Evolutionary conservation across 2,888 invertebrate species (phyloP).

Genomic region (Dioctria linearis): DNA sequence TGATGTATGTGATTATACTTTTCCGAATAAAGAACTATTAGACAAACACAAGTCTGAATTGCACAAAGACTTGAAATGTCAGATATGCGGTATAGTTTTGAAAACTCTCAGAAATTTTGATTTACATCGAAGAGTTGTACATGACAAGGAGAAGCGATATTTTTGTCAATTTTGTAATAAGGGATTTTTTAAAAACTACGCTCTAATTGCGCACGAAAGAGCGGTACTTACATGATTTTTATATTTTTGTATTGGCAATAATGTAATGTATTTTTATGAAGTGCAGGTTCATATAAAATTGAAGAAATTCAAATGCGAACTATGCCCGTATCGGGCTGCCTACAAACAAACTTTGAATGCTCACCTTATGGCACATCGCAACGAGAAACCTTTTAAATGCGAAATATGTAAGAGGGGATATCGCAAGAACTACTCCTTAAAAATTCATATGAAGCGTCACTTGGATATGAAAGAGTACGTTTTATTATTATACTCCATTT

Average conservation of each 20-base stretch:
- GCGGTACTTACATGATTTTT: slow-evolving; percentile 56
- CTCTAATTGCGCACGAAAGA: slow-evolving; percentile 65
- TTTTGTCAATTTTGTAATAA: slow-evolving; percentile 65
- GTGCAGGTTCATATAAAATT: slow-evolving; percentile 53
- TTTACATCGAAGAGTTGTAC: slow-evolving; percentile 66
- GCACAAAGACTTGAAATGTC: slow-evolving; percentile 65
- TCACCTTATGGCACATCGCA: slow-evolving; percentile 65
- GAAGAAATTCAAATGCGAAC: slow-evolving; percentile 39
- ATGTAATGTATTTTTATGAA: background rate
- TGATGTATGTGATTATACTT: slow-evolving; percentile 63
- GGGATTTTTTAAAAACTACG: slow-evolving; percentile 67
- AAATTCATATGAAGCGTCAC: slow-evolving; percentile 65
- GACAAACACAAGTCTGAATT: slow-evolving; percentile 63
- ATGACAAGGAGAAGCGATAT: slow-evolving; percentile 65
- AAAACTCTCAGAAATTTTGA: slow-evolving; percentile 66
- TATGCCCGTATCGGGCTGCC: slow-evolving; percentile 65
- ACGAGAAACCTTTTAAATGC: slow-evolving; percentile 65
- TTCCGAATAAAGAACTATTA: slow-evolving; percentile 63
- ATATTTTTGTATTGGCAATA: background rate
- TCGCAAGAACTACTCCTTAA: slow-evolving; percentile 65
- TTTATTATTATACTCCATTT: slow-evolving; percentile 12
- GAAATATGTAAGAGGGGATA: slow-evolving; percentile 64
- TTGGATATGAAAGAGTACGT: slow-evolving; percentile 62
- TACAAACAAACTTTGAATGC: slow-evolving; percentile 66
- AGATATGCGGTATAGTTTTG: slow-evolving; percentile 64